A percentile compares a stretch with the other conserved stretches of the same genome.
Evolutionary conservation across 2,797 vertebrate species (phyloP).

Genomic region (Acanthurus tractus): DNA sequence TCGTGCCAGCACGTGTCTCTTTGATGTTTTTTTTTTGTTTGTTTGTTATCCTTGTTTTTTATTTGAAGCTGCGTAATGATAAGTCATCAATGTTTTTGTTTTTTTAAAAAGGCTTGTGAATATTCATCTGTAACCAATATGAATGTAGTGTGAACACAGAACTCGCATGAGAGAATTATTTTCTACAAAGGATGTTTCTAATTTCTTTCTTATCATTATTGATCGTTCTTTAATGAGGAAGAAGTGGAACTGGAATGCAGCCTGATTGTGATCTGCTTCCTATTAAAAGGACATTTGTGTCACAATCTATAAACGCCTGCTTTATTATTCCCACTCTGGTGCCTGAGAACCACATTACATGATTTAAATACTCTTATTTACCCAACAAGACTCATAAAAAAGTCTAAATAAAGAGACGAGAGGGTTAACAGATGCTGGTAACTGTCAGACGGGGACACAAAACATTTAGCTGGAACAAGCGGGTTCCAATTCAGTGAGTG

Average conservation of each 20-base stretch:
- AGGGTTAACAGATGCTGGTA: conserved; percentile 1
- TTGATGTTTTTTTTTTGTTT: conserved; percentile 69
- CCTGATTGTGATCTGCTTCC: conserved; percentile 86
- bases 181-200: conserved; percentile 88
- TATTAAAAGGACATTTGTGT: conserved; percentile 85
- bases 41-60: conserved; percentile 31
- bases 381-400: background rate
- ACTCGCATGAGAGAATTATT: conserved; percentile 87
- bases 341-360: background rate
- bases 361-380: background rate
- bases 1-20: conserved; percentile 85
- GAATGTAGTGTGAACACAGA: conserved; percentile 85
- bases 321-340: conserved; percentile 13
- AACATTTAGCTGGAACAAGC: conserved; percentile 36
- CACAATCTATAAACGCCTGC: conserved; percentile 50
- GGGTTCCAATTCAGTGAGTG: conserved; percentile 21
- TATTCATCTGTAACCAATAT: conserved; percentile 78
- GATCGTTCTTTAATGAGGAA: conserved; percentile 79
- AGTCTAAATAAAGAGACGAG: too few species aligned
- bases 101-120: conserved; percentile 80
- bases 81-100: conserved; percentile 71
- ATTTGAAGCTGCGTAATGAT: conserved; percentile 59
- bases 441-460: conserved; percentile 11
- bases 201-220: conserved; percentile 85
- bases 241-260: conserved; percentile 82